Percentiles rank a stretch among this genome's conserved stretches.
Evolutionary conservation across 2,888 invertebrate genomes (phyloP).

Genomic region (Apoda limacodes): DNA sequence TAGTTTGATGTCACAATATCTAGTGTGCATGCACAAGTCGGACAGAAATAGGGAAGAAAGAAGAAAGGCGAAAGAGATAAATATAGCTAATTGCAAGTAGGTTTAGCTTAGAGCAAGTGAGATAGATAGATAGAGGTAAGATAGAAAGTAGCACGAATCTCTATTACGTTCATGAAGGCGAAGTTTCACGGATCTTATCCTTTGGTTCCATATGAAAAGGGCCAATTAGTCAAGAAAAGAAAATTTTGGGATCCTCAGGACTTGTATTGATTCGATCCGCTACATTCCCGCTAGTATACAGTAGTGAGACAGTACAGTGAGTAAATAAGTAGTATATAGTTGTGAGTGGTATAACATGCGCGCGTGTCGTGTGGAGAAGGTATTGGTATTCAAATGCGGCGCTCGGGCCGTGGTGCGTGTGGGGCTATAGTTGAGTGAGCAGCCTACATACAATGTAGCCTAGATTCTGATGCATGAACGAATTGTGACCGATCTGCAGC

Average conservation of each 20-base stretch:
- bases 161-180: constrained; percentile 53
- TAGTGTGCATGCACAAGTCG: constrained; percentile 69
- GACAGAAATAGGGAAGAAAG: constrained; percentile 64
- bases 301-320: constrained; percentile 61
- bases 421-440: constrained; percentile 27
- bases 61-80: constrained; percentile 56
- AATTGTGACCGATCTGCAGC: no score
- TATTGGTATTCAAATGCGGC: constrained; percentile 82
- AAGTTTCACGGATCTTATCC: constrained; percentile 46
- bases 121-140: constrained; percentile 54
- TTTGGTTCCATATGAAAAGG: constrained; percentile 39
- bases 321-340: constrained; percentile 57
- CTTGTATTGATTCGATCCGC: constrained; percentile 45
- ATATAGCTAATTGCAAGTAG: constrained; percentile 63
- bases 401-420: constrained; percentile 63
- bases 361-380: constrained; percentile 68
- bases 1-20: constrained; percentile 67
- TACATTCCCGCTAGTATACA: constrained; percentile 57
- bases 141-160: constrained; percentile 62
- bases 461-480: neutral
- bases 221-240: constrained; percentile 29
- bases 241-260: constrained; percentile 58
- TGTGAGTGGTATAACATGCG: constrained; percentile 66
- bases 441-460: constrained; percentile 13
- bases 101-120: constrained; percentile 62